Conservation (phyloP, 2,888 invertebrate genomes). For the Pharmacophagus antenor region DNA sequence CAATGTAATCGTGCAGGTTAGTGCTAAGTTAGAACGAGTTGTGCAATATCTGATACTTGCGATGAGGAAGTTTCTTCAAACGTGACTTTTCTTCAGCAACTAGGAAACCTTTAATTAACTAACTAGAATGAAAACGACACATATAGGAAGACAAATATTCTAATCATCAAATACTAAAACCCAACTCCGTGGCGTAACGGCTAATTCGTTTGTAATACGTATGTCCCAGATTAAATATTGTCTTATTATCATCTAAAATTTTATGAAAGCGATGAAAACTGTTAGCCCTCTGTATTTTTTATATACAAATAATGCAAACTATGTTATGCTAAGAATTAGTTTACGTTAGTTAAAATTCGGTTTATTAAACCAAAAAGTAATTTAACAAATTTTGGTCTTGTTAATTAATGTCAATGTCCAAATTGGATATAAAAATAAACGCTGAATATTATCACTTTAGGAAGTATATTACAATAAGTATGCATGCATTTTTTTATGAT, state of each 20-base stretch:
- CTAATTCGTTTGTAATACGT: too few species aligned
- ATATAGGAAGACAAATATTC: too few species aligned
- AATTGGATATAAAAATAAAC: background rate
- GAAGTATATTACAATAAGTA: background rate
- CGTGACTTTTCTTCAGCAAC: conserved; percentile 41
- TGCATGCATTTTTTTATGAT: too few species aligned
- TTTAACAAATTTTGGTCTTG: background rate
- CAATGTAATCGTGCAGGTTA: conserved; percentile 18
- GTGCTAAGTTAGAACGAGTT: conserved; percentile 4
- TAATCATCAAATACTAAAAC: too few species aligned
- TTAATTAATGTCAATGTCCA: background rate
- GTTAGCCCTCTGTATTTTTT: background rate
- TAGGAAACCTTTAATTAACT: too few species aligned
- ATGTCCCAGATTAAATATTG: too few species aligned
- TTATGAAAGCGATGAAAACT: too few species aligned
- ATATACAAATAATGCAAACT: background rate
- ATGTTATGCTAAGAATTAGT: background rate
- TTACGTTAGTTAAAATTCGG: background rate
- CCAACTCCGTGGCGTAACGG: too few species aligned
- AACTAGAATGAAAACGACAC: too few species aligned
- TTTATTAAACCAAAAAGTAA: background rate
- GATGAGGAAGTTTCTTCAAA: conserved; percentile 39
- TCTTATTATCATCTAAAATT: background rate
- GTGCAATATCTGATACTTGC: conserved; percentile 10
- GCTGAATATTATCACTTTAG: background rate